Evolutionary conservation across 2,797 vertebrate species (phyloP), one percentile per base, ranked within the genome.

Genomic region (Saxicola maurus): DNA sequence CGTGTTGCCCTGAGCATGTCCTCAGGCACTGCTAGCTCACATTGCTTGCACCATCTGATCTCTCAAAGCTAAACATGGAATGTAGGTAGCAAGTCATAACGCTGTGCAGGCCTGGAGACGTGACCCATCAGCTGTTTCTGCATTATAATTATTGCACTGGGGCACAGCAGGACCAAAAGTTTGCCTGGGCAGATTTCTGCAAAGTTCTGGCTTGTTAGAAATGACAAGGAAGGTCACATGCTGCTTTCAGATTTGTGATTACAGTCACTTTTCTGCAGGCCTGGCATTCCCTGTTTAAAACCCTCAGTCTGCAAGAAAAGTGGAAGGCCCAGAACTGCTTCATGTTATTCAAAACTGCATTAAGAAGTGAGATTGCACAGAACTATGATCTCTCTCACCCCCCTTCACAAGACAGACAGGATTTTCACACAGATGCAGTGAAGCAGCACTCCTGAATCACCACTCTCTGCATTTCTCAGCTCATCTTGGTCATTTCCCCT

Each of bases 41-140:
- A 3, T 94, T 95, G 92, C 92, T 80, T 82, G 90, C 82, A 92
- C 95, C 94, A 91, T 94, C 87, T 91, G 89, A 94, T 89, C 84
- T 18, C 91, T 76, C 85, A 75, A 85, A 94, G 89, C 94, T 92
- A 94, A 94, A 94, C 89, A 92, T 82, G 92, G 94, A 94, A 95
- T 96, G 92, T 96, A 94, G 94, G 94, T 94, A 94, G 94, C 94
- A 95, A 95, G 91, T 92, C 91, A 94, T 24, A 94, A 94, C 51
- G 21, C 87, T 76, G 85, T 0, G 12, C 91, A 81, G 90, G 86
- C 82, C 91, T 64, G 82, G 67, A 93, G 94, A 95, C 71, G 28
- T 82, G 89, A 91, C 89, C 90, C 80, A 91, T 92, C 92, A 91
- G 92, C 95, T 94, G 92, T 92, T 94, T 94, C 89, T 82, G 71